Evolutionary conservation across 2,888 invertebrate species (phyloP).

Genomic region (Liodrosophila aerea): DNA sequence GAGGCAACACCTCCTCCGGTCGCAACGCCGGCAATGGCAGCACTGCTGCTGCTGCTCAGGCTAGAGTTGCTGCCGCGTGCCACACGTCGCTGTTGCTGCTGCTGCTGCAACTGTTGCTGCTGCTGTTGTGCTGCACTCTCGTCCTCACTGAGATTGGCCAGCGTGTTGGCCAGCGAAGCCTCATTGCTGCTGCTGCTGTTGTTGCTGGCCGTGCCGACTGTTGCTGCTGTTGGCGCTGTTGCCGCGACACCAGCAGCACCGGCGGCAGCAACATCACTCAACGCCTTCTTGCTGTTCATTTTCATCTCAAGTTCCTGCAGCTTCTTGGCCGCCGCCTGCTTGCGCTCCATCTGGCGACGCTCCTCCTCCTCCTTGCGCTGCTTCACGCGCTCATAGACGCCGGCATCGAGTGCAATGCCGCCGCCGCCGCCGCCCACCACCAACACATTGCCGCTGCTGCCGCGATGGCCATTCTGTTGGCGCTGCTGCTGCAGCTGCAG

Average conservation of each 20-base stretch:
- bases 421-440: slow-evolving; percentile 38
- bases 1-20: slow-evolving; percentile 27
- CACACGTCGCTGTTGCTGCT: slow-evolving; percentile 48
- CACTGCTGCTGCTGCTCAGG: slow-evolving; percentile 51
- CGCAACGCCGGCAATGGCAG: slow-evolving; percentile 14
- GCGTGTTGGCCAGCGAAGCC: slow-evolving; percentile 22
- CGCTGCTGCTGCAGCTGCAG: slow-evolving; percentile 73
- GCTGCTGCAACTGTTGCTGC: slow-evolving; percentile 6
- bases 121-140: slow-evolving; percentile 37
- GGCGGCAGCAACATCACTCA: slow-evolving; percentile 30
- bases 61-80: slow-evolving; percentile 64
- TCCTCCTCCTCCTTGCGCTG: slow-evolving; percentile 95
- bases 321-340: slow-evolving; percentile 86
- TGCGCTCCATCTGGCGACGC: slow-evolving; percentile 87
- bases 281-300: slow-evolving; percentile 84
- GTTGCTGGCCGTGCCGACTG: slow-evolving; percentile 14
- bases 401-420: slow-evolving; percentile 85
- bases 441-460: slow-evolving; percentile 80
- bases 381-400: slow-evolving; percentile 91
- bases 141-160: slow-evolving; percentile 61
- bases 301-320: slow-evolving; percentile 88
- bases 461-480: slow-evolving; percentile 81
- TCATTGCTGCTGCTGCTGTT: background rate
- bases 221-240: slow-evolving; percentile 21
- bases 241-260: background rate